Evolutionary conservation across 2,797 vertebrate species (phyloP), one percentile per base, ranked within the genome.

Genomic region (Microctenopoma steveboyesi): DNA sequence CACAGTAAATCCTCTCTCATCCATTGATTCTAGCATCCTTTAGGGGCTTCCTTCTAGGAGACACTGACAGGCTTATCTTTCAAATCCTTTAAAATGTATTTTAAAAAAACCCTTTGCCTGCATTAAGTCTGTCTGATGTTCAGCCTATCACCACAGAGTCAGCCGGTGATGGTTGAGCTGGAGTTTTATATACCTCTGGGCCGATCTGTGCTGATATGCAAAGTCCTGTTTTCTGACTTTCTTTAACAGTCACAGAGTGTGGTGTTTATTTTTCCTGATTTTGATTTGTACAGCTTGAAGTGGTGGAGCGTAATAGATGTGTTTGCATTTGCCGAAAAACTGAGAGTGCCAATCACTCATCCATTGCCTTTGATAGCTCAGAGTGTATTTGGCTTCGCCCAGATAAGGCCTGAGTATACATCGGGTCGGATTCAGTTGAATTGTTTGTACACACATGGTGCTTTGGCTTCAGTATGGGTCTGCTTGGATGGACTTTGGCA

Each of bases 11-110:
- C 89, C 86, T 64, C 85, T 86, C 88, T 90, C 89, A 88, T 89
- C 87, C 86, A 90, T 92, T 72, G 84, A 92, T 92, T 91, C 79
- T 39, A 66, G 65, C 83, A 79, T 90, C 88, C 91, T 93, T 90
- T 77, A 83, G 83, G 81, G 87, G 76, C 78, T 79, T 48, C 74
- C 69, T 72, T 78, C 67, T 50, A 59, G 74, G 63, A 81, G 63
- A 90, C 78, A 73, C 78, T 61, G 52, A 67, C 76, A 61, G 76
- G 86, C 90, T 93, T 92, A 92, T 92, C 90, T 86, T 53, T 67
- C 87, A 94, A 93, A 93, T 92, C 90, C 88, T 80, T 92, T 89
- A 92, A 93, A 93, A 90, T 78, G 87, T 93, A 86, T 92, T 92
- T 83, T 81, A 70, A 37, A 76, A 76, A 56, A 87, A 87, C 80